Conservation (phyloP, 2,797 vertebrate species). For the Triplophysa bombifrons region DNA sequence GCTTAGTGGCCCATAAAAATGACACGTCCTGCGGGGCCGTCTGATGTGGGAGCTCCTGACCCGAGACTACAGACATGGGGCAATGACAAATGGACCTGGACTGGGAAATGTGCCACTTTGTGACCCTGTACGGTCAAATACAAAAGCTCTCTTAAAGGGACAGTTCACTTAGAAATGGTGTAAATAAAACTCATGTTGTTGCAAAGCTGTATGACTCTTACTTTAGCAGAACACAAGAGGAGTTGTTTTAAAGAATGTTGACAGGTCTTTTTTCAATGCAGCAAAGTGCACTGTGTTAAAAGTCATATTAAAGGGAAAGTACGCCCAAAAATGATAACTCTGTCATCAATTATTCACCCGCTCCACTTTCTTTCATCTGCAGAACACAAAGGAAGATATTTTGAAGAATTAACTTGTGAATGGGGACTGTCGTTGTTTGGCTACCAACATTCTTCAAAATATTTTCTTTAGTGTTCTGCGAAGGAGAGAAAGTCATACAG, state of each 20-base stretch:
- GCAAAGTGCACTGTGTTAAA: background rate
- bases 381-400: no score
- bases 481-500: no score
- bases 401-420: no score
- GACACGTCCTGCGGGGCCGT: constrained; percentile 12
- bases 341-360: no score
- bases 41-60: background rate
- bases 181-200: background rate
- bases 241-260: background rate
- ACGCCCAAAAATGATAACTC: no score
- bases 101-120: background rate
- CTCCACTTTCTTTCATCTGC: no score
- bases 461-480: no score
- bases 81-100: constrained; percentile 29
- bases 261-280: background rate
- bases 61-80: background rate
- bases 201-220: background rate
- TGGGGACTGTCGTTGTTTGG: no score
- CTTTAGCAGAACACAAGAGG: background rate
- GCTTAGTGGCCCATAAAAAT: constrained; percentile 36
- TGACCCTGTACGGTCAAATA: constrained; percentile 12
- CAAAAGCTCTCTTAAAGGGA: background rate
- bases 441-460: no score
- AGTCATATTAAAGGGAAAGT: background rate
- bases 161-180: background rate